Conservation (phyloP, 2,113 vertebrate genomes). For the Hypanus sabinus region DNA sequence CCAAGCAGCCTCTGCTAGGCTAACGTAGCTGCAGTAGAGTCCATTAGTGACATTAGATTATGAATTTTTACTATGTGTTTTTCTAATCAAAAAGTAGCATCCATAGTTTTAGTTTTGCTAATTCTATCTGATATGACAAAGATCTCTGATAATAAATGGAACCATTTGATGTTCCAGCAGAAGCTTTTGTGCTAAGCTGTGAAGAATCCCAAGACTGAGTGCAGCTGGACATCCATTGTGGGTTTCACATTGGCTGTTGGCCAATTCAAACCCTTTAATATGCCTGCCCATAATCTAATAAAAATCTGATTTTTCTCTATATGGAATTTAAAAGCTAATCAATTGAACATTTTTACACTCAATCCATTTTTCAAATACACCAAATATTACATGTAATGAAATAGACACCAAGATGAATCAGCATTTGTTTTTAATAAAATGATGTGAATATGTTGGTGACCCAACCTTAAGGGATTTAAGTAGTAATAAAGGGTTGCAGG, state of each 20-base stretch:
- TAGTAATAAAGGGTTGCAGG: neutral
- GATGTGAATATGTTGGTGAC: neutral
- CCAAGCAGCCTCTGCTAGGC: neutral
- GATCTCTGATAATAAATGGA: no score
- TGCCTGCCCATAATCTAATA: conserved; percentile 18
- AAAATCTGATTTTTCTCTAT: conserved; percentile 6
- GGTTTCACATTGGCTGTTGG: neutral
- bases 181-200: neutral
- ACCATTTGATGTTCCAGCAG: neutral
- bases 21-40: neutral
- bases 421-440: neutral
- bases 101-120: neutral
- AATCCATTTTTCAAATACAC: neutral
- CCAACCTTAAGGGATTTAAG: neutral
- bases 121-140: neutral
- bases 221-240: neutral
- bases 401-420: conserved; percentile 20
- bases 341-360: conserved; percentile 3
- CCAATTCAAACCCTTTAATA: neutral
- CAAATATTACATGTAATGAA: neutral
- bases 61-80: neutral
- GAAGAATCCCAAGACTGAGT: neutral
- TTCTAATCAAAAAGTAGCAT: neutral
- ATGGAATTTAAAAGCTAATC: conserved; percentile 13
- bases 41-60: conserved; percentile 12